Evolutionary conservation across 2,888 invertebrate genomes (phyloP), one percentile per base, ranked within the genome.

Genomic region (Molanna angustata): DNA sequence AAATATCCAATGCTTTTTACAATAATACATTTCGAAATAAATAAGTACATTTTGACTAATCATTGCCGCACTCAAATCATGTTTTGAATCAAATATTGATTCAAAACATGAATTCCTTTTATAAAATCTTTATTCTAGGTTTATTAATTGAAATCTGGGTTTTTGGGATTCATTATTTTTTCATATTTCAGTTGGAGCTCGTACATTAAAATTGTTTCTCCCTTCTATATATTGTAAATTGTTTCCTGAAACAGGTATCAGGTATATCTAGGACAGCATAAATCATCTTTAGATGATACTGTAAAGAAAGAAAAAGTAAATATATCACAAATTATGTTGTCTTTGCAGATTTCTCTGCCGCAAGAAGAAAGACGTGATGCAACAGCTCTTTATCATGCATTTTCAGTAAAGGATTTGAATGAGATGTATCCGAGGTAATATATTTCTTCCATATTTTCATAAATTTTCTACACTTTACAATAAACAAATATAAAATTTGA

Each of bases 331-430:
- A 35, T 37, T 3, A 16, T 37, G 18, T 17, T 37, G 9, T 16
- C 14, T 2, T 41, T 41, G 31, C 33, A 62, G 63, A 62, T 80
- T 40, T 58, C 61, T 41, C 42, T 62, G 4, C 62, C 62, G 3
- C 51, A 55, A 46, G 62, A 63, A 52, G 54, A 58, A 21, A 35
- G 55, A 7, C 22, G 52, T 17, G 58, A 61, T 35, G 39, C 51
- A 2, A 55, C 46, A 18, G 56, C 55, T 11, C 43, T 62, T n/a
- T 64, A 81, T 64, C 77, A 80, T 58, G 73, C 75, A 47, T 76
- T 75, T 69, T 73, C 73, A 1, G 63, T 80, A 21, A 59, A 59
- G 14, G 70, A 79, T 47, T 62, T 80, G 27, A 67, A 73, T 56
- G 61, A 63, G 21, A 67, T 68, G 61, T 75, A 64, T 62, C 13